Evolutionary conservation across 1,140 invertebrate genomes (phyloP), one percentile per base, ranked within the genome.

Genomic region (Heliconius hewitsoni): DNA sequence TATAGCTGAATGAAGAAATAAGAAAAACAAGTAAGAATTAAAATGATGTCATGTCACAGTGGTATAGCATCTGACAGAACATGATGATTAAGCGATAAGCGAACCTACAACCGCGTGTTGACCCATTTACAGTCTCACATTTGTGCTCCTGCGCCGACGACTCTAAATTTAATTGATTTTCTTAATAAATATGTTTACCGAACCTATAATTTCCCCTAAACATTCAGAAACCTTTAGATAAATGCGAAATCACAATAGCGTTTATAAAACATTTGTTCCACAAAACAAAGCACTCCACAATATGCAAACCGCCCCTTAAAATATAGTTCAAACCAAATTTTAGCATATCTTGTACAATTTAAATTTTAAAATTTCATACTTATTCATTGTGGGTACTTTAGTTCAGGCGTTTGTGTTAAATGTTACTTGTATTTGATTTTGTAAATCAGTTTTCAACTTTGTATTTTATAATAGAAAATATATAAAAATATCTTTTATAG

Each of bases 321-420:
- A 55, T 70, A 73, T 80, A 80, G 79, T 76, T 72, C 52, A 81
- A 82, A 86, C 83, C 81, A 83, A 85, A 86, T 82, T 85, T 84
- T 85, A 80, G 83, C 86, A 89, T 89, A 88, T 86, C 85, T 87
- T 87, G 86, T 80, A 81, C 84, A 88, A 87, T 89, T 87, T 89
- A 82, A 88, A 88, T 83, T 87, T 87, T 86, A 83, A 89, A 89
- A 88, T 85, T 86, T 81, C 37, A 84, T 85, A 86, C 81, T 85
- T 89, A 87, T 88, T 87, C 85, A 86, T 86, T 84, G 78, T 83
- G 74, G 55, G 77, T 75, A 72, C 46, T 75, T 78, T 55, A 5
- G 55, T 34, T 37, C 34, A 72, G 76, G 72, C 73, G 77, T 73
- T 78, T 73, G 78, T 34, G 71, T 80, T 80, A 57, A 77, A 55